Conservation (phyloP, 2,113 vertebrate species). For the Podilymbus podiceps region DNA sequence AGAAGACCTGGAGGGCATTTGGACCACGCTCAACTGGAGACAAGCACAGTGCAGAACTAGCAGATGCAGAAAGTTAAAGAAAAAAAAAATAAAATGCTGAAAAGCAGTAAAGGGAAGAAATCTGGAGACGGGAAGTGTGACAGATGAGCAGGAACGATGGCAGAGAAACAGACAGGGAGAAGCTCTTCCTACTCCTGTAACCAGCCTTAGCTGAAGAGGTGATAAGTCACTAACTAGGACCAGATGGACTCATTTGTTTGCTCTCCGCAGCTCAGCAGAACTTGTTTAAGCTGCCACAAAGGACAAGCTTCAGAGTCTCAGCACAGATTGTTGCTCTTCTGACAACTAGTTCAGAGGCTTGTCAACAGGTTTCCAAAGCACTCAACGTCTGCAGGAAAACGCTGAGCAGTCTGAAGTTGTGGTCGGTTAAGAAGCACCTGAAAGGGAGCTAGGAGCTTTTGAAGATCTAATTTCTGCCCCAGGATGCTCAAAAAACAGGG, state of each 20-base stretch:
- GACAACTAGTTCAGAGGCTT: neutral
- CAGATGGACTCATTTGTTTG: neutral
- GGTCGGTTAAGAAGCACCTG: neutral
- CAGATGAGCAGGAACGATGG: neutral
- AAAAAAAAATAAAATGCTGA: neutral
- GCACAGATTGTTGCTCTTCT: neutral
- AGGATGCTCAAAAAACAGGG: neutral
- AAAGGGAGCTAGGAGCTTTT: neutral
- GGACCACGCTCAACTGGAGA: neutral
- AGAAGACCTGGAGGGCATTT: neutral
- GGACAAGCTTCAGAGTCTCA: neutral
- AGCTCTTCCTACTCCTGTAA: neutral
- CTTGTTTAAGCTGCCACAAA: neutral
- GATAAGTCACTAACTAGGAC: neutral
- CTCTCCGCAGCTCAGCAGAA: neutral
- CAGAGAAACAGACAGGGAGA: neutral
- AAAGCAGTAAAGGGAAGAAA: neutral
- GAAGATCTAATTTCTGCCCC: neutral
- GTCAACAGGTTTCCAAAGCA: neutral
- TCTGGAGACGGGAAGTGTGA: neutral
- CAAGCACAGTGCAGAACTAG: neutral
- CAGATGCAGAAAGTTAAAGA: neutral
- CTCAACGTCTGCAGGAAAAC: accelerated
- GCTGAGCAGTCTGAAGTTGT: neutral
- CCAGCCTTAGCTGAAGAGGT: neutral